Conservation (phyloP, 2,113 vertebrate genomes). For the Craseonycteris thonglongyai region DNA sequence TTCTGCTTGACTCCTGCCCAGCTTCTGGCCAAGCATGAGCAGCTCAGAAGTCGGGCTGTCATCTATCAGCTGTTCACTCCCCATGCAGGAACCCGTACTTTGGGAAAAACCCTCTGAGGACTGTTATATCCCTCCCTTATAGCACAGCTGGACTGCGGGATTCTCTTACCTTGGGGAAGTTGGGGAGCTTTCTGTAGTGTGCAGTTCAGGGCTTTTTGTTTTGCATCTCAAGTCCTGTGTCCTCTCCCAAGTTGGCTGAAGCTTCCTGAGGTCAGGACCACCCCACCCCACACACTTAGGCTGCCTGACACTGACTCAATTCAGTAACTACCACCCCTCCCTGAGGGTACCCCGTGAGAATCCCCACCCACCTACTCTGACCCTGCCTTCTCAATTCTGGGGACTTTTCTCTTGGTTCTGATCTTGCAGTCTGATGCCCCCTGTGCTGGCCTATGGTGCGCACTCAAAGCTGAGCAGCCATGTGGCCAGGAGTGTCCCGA, state of each 20-base stretch:
- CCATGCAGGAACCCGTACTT: rapidly evolving
- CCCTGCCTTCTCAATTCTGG: rapidly evolving
- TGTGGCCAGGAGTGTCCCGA: rapidly evolving
- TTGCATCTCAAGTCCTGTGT: neutral
- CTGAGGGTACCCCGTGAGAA: neutral
- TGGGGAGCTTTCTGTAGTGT: too few relatives aligned
- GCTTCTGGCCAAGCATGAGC: rapidly evolving
- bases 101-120: neutral
- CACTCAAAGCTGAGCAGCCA: neutral
- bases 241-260: too few relatives aligned
- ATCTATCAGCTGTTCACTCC: rapidly evolving
- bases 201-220: neutral
- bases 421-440: neutral
- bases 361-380: neutral
- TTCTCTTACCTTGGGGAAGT: neutral
- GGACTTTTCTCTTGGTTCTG: neutral
- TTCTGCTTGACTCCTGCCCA: neutral
- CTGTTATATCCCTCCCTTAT: rapidly evolving
- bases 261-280: neutral
- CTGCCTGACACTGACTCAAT: rapidly evolving
- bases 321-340: too few relatives aligned
- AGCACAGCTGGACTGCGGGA: neutral
- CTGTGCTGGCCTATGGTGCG: rapidly evolving
- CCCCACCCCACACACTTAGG: rapidly evolving
- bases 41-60: neutral